Base-by-base conservation (phyloP, 2,113 vertebrate genomes). In the Ornithorhynchus anatinus region DNA sequence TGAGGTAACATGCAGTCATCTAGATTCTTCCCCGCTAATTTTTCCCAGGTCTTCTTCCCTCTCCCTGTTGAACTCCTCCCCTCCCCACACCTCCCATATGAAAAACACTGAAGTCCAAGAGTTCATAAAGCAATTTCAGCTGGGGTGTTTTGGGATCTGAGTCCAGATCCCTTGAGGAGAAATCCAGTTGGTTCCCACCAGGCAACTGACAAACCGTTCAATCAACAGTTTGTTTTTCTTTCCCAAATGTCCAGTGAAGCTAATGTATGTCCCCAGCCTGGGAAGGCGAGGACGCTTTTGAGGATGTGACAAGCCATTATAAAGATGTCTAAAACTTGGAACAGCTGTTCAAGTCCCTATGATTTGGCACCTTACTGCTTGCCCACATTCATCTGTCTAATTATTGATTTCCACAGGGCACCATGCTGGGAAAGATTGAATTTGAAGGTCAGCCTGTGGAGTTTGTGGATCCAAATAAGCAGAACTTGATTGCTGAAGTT, bases 361-460 rank as follows among this genome's bases (percentile, higher is more conserved):
- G 57, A 50, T 37, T 50, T 71, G 84, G 51, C 77, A 80, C 72
- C 65, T 89, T 77, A 38, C 65, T 42, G 6, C 40, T 19, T 69
- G 4, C 50, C 72, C 13, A 31, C 17, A 23, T 54, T 72, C 69
- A 77, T 32, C 51, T 77, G 36, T 84, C 75, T 75, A 47, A 25
- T 57, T 20, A 3, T 77, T 29, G 43, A 64, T 82, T 84, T 86
- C 52, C 81, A 76, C 83, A 99, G 97, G 96, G 96, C 23, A 98
- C 94, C 0, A 81, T 96, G 69, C 94, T 99, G 82, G 97, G 96
- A 20, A 98, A 99, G 89, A 98, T 99, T 83, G 96, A 99, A 87
- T 97, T 98, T 94, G 97, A 97, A 71, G 96, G 96, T 44, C 93
- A 97, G 7, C 89, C 95, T 2, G 83, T 97, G 66, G 93, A 96